Conservation (phyloP, 2,113 vertebrate species). For the Percopsis transmontana region DNA sequence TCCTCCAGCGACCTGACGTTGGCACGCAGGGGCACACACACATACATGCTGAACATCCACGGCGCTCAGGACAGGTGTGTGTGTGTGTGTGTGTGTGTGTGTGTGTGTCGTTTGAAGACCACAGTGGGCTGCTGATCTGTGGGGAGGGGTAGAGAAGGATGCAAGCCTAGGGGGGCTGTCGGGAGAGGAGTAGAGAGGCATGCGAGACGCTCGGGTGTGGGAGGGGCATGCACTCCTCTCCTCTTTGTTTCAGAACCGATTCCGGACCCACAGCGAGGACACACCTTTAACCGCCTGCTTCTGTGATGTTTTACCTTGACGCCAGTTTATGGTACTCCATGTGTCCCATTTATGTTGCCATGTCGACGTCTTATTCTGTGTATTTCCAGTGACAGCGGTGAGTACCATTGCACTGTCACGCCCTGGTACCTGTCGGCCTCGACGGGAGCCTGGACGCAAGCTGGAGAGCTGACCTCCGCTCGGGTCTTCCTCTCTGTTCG, state of each 20-base stretch:
- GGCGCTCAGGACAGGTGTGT: constrained; percentile 80
- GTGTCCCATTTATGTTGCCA: not conserved
- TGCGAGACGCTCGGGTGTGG: too few relatives aligned
- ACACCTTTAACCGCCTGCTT: too few relatives aligned
- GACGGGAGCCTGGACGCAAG: constrained; percentile 83
- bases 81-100: constrained; percentile 5
- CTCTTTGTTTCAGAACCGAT: too few relatives aligned
- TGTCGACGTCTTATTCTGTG: not conserved
- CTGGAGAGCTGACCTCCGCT: constrained; percentile 80
- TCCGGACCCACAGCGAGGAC: too few relatives aligned
- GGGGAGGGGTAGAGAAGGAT: too few relatives aligned
- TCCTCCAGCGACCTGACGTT: constrained; percentile 86
- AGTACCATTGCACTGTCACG: constrained; percentile 87
- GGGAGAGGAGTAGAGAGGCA: too few relatives aligned
- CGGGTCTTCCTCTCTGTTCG: constrained; percentile 86
- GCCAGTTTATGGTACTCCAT: not conserved
- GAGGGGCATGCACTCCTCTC: too few relatives aligned
- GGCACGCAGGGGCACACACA: constrained; percentile 79
- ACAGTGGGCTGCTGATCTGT: not conserved
- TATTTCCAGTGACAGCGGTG: constrained; percentile 81
- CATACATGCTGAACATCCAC: constrained; percentile 83
- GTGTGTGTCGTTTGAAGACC: not conserved
- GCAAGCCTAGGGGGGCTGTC: too few relatives aligned
- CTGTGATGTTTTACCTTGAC: too few relatives aligned
- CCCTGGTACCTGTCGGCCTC: constrained; percentile 85